These are phyloP conservation scores for Anguilla megastoma DNA, from an alignment of 2,797 vertebrate genomes.

Conservation along the genomic window DNA sequence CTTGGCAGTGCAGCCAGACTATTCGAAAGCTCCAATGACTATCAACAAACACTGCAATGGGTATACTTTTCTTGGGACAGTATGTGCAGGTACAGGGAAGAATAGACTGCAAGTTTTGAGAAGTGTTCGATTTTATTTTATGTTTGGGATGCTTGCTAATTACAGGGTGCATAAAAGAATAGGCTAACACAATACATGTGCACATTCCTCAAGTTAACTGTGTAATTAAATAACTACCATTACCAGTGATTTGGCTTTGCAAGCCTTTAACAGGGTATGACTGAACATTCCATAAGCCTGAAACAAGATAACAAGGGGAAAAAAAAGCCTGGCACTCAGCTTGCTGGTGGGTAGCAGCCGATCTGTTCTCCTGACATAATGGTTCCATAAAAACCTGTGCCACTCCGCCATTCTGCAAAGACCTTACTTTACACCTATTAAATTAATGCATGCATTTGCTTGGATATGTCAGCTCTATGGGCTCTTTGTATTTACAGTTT, in stretches of 20 bases:
- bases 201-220: not conserved
- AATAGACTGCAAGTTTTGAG: not conserved
- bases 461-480: not conserved
- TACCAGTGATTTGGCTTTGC: not conserved
- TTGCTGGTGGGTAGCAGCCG: not conserved
- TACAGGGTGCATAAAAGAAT: not conserved
- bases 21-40: conserved; percentile 55
- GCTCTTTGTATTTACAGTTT: not conserved
- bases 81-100: not conserved
- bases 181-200: not conserved
- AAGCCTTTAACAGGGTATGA: not conserved
- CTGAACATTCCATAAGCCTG: not conserved
- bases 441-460: not conserved
- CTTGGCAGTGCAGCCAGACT: conserved; percentile 50
- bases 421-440: not conserved
- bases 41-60: conserved; percentile 55
- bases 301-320: too few relatives aligned
- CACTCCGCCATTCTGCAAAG: not conserved
- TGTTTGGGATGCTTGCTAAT: not conserved
- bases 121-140: not conserved
- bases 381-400: not conserved
- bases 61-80: conserved; percentile 52
- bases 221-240: not conserved
- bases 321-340: not conserved
- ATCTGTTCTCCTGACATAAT: not conserved